Conservation (phyloP, 2,113 vertebrate species). For the Burhinus oedicnemus region DNA sequence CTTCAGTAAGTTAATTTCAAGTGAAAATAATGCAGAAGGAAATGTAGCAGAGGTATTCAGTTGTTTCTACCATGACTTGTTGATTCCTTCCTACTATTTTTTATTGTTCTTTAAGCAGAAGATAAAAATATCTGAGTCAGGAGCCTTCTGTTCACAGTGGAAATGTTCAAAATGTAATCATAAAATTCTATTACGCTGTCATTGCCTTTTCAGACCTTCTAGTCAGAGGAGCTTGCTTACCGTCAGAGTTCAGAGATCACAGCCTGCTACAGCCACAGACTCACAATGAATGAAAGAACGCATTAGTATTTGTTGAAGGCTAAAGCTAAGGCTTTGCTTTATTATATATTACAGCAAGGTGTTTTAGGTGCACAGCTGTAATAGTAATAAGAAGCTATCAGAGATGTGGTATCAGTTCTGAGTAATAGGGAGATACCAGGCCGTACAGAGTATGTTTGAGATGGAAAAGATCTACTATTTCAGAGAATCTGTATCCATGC, state of each 20-base stretch:
- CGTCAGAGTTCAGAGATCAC: constrained; percentile 15
- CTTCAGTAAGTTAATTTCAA: constrained; percentile 4
- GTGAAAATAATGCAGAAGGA: background rate
- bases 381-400: background rate
- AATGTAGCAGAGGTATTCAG: background rate
- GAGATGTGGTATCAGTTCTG: background rate
- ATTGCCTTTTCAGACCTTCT: constrained; percentile 30
- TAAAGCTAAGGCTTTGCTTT: constrained; percentile 1
- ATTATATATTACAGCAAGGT: background rate
- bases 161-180: constrained; percentile 34
- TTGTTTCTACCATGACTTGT: background rate
- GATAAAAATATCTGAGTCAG: constrained; percentile 11
- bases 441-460: background rate
- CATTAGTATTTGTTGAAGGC: background rate
- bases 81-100: background rate
- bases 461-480: constrained; percentile 3
- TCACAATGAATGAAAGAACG: background rate
- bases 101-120: constrained; percentile 22
- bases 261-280: constrained; percentile 5
- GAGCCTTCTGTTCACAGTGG: background rate
- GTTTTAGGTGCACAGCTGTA: background rate
- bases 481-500: background rate
- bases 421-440: background rate
- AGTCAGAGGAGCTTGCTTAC: background rate
- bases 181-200: constrained; percentile 26